Evolutionary conservation across 2,797 vertebrate species (phyloP).

Genomic region (Ptychobarbus kaznakovi): DNA sequence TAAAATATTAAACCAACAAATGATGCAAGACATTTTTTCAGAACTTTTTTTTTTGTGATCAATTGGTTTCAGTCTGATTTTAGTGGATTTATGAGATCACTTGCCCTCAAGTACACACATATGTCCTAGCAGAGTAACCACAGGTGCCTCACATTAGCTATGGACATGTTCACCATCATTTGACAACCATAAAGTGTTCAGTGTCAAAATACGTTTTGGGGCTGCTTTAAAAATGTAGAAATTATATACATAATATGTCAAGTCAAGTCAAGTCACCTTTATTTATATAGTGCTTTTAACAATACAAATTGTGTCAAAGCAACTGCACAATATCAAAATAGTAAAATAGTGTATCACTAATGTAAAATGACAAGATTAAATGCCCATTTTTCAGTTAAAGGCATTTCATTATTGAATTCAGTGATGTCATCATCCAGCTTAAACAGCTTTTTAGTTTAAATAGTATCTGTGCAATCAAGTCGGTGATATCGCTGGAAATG

Average conservation of each 20-base stretch:
- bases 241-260: background rate
- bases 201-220: background rate
- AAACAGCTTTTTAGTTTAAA: no score
- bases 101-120: background rate
- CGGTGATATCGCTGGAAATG: no score
- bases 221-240: background rate
- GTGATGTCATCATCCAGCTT: no score
- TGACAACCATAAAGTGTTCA: conserved; percentile 15
- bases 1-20: background rate
- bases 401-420: no score
- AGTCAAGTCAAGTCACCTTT: no score
- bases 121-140: background rate
- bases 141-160: background rate
- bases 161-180: background rate
- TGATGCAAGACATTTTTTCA: background rate
- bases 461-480: no score
- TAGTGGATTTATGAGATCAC: background rate
- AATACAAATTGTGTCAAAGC: no score
- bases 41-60: background rate
- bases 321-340: no score
- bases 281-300: no score
- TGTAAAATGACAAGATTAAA: no score
- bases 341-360: no score
- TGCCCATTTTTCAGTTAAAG: no score
- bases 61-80: conserved; percentile 1